These are phyloP conservation scores for Cisticola juncidis DNA, from an alignment of 2,113 vertebrate genomes.

Conservation along the genomic window DNA sequence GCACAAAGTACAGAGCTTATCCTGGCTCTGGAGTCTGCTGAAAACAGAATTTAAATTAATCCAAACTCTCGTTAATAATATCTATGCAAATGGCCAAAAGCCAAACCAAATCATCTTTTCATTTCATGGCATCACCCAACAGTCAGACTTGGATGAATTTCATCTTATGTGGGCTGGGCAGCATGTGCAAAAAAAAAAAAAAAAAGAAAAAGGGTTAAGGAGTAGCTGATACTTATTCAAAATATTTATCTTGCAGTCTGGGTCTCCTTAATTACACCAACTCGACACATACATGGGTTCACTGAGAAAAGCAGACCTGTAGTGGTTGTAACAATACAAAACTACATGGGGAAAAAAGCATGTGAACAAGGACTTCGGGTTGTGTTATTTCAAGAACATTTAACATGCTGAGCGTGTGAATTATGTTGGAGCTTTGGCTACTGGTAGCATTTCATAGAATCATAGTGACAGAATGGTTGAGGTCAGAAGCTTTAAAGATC, in stretches of 20 bases:
- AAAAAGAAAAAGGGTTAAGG: background rate
- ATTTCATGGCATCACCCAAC: background rate
- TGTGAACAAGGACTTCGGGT: background rate
- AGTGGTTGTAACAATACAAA: background rate
- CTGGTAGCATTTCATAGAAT: background rate
- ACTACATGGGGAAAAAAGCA: background rate
- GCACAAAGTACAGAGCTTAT: background rate
- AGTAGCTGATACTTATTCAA: background rate
- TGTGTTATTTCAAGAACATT: background rate
- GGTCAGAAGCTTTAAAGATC: background rate
- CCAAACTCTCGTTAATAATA: background rate
- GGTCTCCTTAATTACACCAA: background rate
- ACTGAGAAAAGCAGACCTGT: background rate
- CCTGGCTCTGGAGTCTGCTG: background rate
- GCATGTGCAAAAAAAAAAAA: background rate
- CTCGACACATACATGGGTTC: rapidly evolving
- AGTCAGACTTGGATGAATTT: background rate
- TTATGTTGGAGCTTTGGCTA: background rate
- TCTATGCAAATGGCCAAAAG: background rate
- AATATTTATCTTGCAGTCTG: background rate
- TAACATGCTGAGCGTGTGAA: background rate
- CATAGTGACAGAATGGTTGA: background rate
- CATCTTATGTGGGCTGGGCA: background rate
- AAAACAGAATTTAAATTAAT: background rate
- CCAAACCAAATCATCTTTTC: background rate